Evolutionary conservation across 2,113 vertebrate species (phyloP), one percentile per base, ranked within the genome.

Genomic region (Pituophis catenifer): DNA sequence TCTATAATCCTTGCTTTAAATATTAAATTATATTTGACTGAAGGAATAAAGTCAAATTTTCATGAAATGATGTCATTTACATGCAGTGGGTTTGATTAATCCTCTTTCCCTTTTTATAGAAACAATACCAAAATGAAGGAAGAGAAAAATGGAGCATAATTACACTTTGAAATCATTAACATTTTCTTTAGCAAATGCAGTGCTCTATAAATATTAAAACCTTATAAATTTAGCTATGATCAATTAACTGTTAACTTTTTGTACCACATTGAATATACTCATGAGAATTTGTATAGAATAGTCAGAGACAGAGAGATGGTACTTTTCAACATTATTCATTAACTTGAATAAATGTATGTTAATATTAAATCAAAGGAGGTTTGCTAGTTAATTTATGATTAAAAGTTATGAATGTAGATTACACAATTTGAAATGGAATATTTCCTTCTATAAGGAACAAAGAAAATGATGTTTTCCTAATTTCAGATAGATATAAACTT

Each of bases 191-290:
- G 90, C 57, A 90, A 93, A 93, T 65, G 55, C 29, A 54, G 17
- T 23, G n/a, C 57, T 38, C 88, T 90, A 93, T 54, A 90, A 93
- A 93, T 93, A 90, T 86, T 86, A 50, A 65, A 93, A 62, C 75
- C 48, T 87, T 90, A 65, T 86, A 90, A 86, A 87, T 65, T 90
- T 87, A 54, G 86, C 48, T 50, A 93, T 53, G 92, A 90, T 87
- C 92, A 93, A 90, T 90, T 93, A 93, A 90, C 90, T 93, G 75
- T 90, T 93, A 90, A 93, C 89, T 87, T 90, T 90, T 54, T 50
- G 53, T 54, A 54, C 29, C 75, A 54, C 75, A 44, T 1, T 58
- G 48, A 90, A 90, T 93, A 57, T 93, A 62, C 17, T 81, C 75
- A 44, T 81, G 75, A 81, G 75, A 81, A 81, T 90, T 90, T 89